A percentile compares a stretch with the other conserved stretches of the same genome.
These are phyloP conservation scores for Eulemur mongoz DNA, from an alignment of 2,797 vertebrate species.

Conservation along the genomic window DNA sequence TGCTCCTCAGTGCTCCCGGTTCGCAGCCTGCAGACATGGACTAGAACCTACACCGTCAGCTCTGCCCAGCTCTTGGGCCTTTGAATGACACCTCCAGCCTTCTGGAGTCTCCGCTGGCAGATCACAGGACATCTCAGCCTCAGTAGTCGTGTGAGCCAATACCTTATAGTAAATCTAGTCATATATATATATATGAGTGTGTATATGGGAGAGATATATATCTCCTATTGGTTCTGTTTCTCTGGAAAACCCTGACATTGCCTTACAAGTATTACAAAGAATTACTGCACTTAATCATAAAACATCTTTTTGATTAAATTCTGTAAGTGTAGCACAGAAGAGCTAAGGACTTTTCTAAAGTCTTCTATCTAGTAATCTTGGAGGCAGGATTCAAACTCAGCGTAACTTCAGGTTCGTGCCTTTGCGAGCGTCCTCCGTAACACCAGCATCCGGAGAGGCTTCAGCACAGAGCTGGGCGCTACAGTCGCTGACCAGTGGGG, in stretches of 20 bases:
- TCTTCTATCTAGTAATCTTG: neutral
- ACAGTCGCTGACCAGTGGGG: neutral
- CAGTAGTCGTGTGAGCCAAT: neutral
- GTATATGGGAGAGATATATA: too few species aligned
- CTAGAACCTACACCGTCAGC: neutral
- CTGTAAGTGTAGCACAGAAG: neutral
- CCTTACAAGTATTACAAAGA: neutral
- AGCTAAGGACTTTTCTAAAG: neutral
- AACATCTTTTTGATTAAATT: neutral
- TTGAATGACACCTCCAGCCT: neutral
- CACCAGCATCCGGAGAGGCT: neutral
- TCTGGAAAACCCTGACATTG: neutral
- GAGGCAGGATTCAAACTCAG: neutral
- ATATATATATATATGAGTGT: too few species aligned
- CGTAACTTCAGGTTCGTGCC: neutral
- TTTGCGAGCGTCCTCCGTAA: neutral
- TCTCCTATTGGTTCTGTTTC: neutral
- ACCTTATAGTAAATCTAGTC: neutral
- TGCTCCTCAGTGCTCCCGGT: neutral
- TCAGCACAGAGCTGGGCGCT: too few species aligned
- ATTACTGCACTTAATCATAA: neutral
- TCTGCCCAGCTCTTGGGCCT: neutral
- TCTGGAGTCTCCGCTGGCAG: neutral
- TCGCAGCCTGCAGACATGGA: neutral
- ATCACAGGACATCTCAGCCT: neutral